These are phyloP conservation scores for Trigoniulus corallinus DNA, from an alignment of 1,140 invertebrate species.

Conservation along the genomic window DNA sequence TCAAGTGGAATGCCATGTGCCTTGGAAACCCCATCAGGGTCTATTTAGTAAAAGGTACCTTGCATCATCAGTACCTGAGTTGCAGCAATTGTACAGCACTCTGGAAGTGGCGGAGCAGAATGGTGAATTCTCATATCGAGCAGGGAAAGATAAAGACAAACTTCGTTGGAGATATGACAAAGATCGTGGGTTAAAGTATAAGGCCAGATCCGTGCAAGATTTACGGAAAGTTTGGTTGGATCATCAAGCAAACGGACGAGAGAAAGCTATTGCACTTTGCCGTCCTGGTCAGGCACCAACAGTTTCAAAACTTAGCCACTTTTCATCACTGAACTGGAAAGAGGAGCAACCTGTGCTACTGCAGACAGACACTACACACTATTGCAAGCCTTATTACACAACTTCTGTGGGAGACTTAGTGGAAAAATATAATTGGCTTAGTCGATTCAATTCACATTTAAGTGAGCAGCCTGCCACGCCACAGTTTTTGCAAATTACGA, in stretches of 20 bases:
- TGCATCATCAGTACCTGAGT: slow-evolving; percentile 72
- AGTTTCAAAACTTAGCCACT: too few species aligned
- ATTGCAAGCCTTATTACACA: too few species aligned
- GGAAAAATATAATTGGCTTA: too few species aligned
- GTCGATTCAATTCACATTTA: too few species aligned
- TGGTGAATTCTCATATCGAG: slow-evolving; percentile 62
- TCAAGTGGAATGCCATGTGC: slow-evolving; percentile 43
- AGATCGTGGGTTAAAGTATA: slow-evolving; percentile 58
- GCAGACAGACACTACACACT: too few species aligned
- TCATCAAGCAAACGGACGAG: neutral
- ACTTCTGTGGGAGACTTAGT: neutral
- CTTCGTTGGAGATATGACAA: slow-evolving; percentile 46
- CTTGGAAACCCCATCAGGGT: neutral
- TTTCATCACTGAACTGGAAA: too few species aligned
- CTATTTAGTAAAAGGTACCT: neutral
- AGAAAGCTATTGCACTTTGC: too few species aligned
- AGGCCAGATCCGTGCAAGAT: slow-evolving; percentile 73
- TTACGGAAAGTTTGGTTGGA: slow-evolving; percentile 26
- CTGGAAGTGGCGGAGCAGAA: slow-evolving; percentile 59
- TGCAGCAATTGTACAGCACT: slow-evolving; percentile 56
- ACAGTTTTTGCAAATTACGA: too few species aligned
- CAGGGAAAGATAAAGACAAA: slow-evolving; percentile 43
- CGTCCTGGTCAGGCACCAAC: too few species aligned
- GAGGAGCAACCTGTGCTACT: too few species aligned
- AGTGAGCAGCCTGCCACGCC: too few species aligned